Percentiles rank a stretch among this genome's conserved stretches.
Evolutionary conservation across 2,797 vertebrate species (phyloP).

Genomic region (Mareca strepera): DNA sequence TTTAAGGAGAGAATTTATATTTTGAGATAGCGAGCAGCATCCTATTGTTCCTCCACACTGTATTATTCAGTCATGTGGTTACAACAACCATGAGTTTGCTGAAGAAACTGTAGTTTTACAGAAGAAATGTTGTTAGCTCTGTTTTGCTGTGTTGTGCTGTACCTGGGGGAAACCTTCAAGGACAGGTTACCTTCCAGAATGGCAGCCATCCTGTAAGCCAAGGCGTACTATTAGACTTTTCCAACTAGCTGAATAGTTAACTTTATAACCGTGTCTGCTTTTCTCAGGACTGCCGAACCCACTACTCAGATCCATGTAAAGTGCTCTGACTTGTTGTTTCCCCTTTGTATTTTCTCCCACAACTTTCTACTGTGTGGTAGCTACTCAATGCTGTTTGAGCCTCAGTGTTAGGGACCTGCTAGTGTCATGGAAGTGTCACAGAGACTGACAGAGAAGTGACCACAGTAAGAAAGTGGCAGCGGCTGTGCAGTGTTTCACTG

Average conservation of each 20-base stretch:
- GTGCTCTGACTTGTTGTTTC: neutral
- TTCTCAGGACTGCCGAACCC: neutral
- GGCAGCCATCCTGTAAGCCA: neutral
- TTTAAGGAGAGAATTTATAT: neutral
- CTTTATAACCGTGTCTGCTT: neutral
- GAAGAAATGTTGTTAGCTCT: neutral
- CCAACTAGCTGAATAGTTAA: neutral
- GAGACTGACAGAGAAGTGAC: neutral
- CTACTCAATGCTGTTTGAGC: neutral
- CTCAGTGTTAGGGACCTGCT: neutral
- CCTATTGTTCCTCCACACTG: neutral
- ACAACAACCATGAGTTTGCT: neutral
- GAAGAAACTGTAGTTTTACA: neutral
- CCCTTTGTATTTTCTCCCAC: neutral
- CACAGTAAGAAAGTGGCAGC: neutral
- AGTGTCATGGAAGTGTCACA: neutral
- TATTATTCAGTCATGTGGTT: neutral
- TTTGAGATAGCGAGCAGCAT: neutral
- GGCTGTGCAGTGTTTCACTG: neutral
- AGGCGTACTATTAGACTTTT: neutral
- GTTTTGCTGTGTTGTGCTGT: neutral
- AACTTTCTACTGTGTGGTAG: neutral
- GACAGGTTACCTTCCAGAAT: neutral
- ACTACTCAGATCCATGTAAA: accelerated
- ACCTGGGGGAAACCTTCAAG: neutral